Conservation (phyloP, 2,888 invertebrate genomes). For the Atherix ibis region DNA sequence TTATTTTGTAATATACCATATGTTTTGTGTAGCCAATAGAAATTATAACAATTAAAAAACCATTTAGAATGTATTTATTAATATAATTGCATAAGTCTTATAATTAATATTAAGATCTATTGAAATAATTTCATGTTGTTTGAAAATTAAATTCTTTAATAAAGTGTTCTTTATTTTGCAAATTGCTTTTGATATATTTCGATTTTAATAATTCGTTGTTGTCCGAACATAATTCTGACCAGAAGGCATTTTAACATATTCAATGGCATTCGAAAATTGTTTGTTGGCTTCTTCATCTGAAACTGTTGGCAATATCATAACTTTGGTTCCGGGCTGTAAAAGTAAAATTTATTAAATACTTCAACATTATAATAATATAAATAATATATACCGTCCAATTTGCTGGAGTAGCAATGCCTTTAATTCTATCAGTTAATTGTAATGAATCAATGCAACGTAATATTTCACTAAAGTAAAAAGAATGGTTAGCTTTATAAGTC, state of each 20-base stretch:
- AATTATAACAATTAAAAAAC: too few relatives aligned
- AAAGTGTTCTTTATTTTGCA: too few relatives aligned
- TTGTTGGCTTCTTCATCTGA: conserved; percentile 45
- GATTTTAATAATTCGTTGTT: conserved; percentile 48
- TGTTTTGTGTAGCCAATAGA: too few relatives aligned
- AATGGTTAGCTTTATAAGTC: background rate
- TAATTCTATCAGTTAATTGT: conserved; percentile 53
- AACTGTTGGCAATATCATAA: conserved; percentile 66
- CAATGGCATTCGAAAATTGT: conserved; percentile 53
- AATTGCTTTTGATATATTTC: too few relatives aligned
- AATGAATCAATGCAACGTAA: conserved; percentile 69
- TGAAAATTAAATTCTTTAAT: too few relatives aligned
- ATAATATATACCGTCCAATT: conserved; percentile 45
- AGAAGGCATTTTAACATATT: conserved; percentile 55
- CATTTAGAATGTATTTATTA: too few relatives aligned
- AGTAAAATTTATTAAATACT: conserved; percentile 11
- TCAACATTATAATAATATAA: background rate
- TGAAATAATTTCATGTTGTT: too few relatives aligned
- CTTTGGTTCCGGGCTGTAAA: conserved; percentile 50
- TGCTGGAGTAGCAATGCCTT: conserved; percentile 68
- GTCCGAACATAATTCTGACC: conserved; percentile 59
- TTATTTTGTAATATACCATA: too few relatives aligned
- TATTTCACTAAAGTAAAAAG: conserved; percentile 50
- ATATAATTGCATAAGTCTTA: too few relatives aligned
- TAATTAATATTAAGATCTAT: too few relatives aligned